These are phyloP conservation scores for Paratrypauchen microcephalus DNA, from an alignment of 2,797 vertebrate species.

Conservation along the genomic window DNA sequence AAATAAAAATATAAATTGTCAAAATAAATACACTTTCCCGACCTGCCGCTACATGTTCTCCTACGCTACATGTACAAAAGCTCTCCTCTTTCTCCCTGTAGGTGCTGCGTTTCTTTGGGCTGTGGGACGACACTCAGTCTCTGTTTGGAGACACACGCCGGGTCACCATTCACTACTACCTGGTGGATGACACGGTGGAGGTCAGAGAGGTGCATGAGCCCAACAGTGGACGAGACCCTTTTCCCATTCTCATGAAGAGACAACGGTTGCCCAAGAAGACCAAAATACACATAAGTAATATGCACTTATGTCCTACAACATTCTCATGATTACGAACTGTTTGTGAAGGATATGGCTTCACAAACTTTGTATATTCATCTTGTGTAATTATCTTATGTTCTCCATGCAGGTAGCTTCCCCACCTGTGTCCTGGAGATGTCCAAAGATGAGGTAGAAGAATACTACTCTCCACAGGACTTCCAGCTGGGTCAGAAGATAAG, in stretches of 20 bases:
- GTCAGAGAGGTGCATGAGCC: slow-evolving; percentile 82
- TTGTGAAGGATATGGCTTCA: too few relatives aligned
- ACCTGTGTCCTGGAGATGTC: slow-evolving; percentile 88
- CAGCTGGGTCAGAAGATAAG: slow-evolving; percentile 80
- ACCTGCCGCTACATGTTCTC: neutral
- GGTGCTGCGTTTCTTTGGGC: slow-evolving; percentile 90
- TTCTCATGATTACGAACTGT: too few relatives aligned
- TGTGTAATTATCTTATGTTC: neutral
- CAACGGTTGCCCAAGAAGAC: slow-evolving; percentile 83
- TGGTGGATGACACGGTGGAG: slow-evolving; percentile 89
- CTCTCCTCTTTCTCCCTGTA: slow-evolving; percentile 37
- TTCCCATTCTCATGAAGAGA: slow-evolving; percentile 84
- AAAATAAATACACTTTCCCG: neutral
- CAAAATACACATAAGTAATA: slow-evolving; percentile 38
- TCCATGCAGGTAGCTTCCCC: slow-evolving; percentile 82
- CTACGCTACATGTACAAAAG: neutral
- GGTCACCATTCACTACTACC: slow-evolving; percentile 87
- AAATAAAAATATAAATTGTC: too few relatives aligned
- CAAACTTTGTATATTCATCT: too few relatives aligned
- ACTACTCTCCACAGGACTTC: slow-evolving; percentile 89
- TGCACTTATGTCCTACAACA: neutral
- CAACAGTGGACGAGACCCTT: slow-evolving; percentile 86
- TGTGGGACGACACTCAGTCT: slow-evolving; percentile 80
- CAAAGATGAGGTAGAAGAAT: slow-evolving; percentile 85
- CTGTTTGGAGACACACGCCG: slow-evolving; percentile 73